Evolutionary conservation across 1,140 invertebrate species (phyloP).

Genomic region (Berghia stephanieae): DNA sequence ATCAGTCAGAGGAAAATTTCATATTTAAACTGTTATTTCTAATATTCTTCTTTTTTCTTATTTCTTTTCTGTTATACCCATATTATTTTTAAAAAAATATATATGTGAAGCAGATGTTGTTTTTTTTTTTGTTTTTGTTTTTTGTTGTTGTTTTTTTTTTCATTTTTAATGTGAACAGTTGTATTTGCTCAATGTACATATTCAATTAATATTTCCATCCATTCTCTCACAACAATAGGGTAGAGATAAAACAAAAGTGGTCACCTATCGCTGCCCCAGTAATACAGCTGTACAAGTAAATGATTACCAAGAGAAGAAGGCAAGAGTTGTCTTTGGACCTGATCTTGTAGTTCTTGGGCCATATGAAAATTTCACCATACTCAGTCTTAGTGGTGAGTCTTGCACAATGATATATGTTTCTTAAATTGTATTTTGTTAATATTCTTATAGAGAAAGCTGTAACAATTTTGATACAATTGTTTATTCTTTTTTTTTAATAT

Average conservation of each 20-base stretch:
- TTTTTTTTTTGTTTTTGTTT: background rate
- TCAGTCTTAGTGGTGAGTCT: constrained; percentile 59
- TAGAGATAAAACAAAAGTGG: constrained; percentile 53
- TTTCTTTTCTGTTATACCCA: background rate
- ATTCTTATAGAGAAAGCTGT: background rate
- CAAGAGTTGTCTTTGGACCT: constrained; percentile 62
- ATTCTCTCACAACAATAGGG: constrained; percentile 38
- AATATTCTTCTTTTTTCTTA: background rate
- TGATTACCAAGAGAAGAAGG: constrained; percentile 61
- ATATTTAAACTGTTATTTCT: no score
- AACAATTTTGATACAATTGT: background rate
- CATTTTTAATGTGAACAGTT: background rate
- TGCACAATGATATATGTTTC: background rate
- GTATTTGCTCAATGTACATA: no score
- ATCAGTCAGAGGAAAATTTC: no score
- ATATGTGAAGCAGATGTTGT: constrained; percentile 1
- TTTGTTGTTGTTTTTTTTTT: background rate
- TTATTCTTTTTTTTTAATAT: background rate
- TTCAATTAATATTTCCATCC: constrained; percentile 26
- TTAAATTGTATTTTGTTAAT: background rate
- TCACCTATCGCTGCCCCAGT: constrained; percentile 61
- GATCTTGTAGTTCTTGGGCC: constrained; percentile 63
- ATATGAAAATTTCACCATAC: constrained; percentile 64
- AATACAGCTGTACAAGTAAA: constrained; percentile 65
- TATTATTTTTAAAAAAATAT: background rate